A percentile compares a stretch with the other conserved stretches of the same genome.
Conservation (phyloP, 2,797 vertebrate genomes). For the Mus spretus region DNA sequence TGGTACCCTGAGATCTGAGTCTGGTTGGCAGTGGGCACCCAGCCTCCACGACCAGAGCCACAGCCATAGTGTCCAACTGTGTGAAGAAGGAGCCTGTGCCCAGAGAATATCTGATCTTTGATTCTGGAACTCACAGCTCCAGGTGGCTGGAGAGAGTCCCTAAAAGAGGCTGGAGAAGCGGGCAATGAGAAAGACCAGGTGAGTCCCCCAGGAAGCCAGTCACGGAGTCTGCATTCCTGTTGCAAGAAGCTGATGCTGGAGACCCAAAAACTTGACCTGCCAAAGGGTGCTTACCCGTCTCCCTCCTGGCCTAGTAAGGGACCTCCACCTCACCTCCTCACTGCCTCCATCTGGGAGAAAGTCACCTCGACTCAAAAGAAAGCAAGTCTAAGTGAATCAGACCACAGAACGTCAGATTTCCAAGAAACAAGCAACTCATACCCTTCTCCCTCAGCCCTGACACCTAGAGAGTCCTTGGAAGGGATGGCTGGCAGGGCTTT, state of each 20-base stretch:
- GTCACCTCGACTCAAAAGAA: neutral
- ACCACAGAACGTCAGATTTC: neutral
- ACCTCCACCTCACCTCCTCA: accelerated
- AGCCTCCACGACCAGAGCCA: neutral
- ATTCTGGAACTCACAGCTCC: neutral
- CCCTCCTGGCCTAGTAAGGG: neutral
- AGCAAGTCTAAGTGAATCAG: neutral
- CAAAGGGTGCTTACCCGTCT: neutral
- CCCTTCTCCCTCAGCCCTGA: neutral
- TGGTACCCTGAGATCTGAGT: neutral
- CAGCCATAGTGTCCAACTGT: accelerated
- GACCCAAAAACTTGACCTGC: neutral
- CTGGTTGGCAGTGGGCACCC: neutral
- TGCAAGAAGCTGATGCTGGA: neutral
- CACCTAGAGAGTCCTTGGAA: neutral
- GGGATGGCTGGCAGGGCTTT: neutral
- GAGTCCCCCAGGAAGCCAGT: neutral
- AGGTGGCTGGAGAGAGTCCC: accelerated
- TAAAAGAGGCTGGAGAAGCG: neutral
- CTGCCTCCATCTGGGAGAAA: neutral
- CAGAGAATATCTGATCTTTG: slow-evolving; percentile 65
- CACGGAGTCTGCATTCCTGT: neutral
- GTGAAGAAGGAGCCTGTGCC: accelerated
- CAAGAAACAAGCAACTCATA: neutral
- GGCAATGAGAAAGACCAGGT: neutral